phyloP scores from a whole-genome alignment of 2,888 invertebrate genomes.

The Oasisia sp. region DNA sequence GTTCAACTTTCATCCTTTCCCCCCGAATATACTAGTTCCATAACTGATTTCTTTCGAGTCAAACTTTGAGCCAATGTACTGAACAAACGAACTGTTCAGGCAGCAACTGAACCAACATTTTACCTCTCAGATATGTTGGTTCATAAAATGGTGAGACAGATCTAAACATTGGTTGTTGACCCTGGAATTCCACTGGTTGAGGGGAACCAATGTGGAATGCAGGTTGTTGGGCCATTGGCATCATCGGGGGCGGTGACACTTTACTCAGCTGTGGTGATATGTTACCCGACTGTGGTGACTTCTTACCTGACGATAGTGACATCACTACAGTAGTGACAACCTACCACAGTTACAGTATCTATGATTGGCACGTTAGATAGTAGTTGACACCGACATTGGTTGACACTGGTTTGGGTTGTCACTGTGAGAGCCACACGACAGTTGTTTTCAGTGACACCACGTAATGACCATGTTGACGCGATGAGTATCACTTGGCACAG shows the following conservation, averaged over 20 bases:
- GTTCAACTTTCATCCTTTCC: neutral
- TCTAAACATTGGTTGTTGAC: neutral
- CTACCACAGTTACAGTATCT: neutral
- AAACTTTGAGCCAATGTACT: neutral
- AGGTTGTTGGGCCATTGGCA: neutral
- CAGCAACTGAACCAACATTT: neutral
- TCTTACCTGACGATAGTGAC: neutral
- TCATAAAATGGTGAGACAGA: neutral
- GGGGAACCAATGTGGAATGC: neutral
- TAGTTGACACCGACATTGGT: neutral
- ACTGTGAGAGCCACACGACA: neutral
- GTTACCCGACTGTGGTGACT: neutral
- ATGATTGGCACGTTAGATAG: neutral
- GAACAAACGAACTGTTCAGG: neutral
- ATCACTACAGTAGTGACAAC: neutral
- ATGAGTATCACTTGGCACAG: neutral
- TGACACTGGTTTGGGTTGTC: neutral
- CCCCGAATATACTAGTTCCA: neutral
- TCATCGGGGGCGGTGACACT: neutral
- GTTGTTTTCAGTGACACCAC: neutral
- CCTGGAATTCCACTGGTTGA: neutral
- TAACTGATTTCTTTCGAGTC: neutral
- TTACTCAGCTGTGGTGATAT: too few species aligned
- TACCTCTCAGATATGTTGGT: neutral
- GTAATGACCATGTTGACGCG: neutral